These are phyloP conservation scores for Cyprinodon brontotheroides DNA, from an alignment of 2,113 vertebrate genomes.

Conservation along the genomic window DNA sequence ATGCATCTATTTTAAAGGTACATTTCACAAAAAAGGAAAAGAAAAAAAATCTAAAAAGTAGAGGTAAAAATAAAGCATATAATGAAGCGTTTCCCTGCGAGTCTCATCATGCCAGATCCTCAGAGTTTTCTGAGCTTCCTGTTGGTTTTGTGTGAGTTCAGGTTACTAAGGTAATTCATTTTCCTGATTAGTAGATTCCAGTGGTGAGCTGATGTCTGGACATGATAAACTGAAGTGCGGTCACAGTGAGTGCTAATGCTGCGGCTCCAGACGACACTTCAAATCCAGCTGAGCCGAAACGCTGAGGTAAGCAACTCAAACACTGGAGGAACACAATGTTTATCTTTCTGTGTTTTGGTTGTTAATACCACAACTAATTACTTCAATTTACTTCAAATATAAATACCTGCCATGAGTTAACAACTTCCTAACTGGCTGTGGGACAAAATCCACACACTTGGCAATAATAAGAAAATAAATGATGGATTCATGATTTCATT, in stretches of 20 bases:
- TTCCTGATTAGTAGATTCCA: slow-evolving; percentile 54
- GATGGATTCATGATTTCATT: not conserved
- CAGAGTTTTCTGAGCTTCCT: slow-evolving; percentile 7
- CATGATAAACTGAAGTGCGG: slow-evolving; percentile 36
- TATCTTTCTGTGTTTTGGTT: not conserved
- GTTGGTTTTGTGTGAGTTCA: slow-evolving; percentile 20
- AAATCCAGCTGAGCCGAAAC: slow-evolving; percentile 64
- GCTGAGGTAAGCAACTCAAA: not conserved
- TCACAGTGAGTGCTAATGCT: slow-evolving; percentile 39
- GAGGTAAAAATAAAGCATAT: not conserved
- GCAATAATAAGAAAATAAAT: not conserved
- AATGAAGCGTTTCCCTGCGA: slow-evolving; percentile 13
- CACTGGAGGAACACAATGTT: slow-evolving; percentile 11
- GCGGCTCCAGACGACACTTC: slow-evolving; percentile 73
- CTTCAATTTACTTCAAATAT: not conserved
- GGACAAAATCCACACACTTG: not conserved
- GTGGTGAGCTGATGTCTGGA: slow-evolving; percentile 47
- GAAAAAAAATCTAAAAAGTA: not conserved
- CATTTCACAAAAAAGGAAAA: too few species aligned
- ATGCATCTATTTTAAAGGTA: not conserved
- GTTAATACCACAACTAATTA: not conserved
- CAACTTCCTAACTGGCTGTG: not conserved
- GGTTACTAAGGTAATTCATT: slow-evolving; percentile 61
- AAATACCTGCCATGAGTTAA: not conserved
- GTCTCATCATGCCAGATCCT: slow-evolving; percentile 46